phyloP scores from a whole-genome alignment of 2,888 invertebrate species.

The Plutella xylostella region DNA sequence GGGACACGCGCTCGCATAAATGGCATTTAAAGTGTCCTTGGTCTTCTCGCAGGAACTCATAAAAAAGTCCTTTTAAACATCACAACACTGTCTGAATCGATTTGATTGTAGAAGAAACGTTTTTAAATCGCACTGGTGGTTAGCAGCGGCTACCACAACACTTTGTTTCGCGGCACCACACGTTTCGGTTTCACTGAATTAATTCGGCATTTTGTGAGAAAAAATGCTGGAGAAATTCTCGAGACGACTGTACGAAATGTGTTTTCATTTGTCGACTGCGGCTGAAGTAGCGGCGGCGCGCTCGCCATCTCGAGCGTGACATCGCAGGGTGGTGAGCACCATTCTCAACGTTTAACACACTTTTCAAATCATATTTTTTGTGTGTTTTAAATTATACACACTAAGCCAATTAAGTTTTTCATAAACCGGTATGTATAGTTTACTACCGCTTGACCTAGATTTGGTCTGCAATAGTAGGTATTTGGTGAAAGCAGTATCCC shows the following conservation, averaged over 20 bases:
- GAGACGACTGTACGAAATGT: constrained; percentile 13
- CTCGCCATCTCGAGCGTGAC: constrained; percentile 46
- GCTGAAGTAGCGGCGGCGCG: constrained; percentile 1
- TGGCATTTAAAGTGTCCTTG: constrained; percentile 37
- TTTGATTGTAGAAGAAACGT: background rate
- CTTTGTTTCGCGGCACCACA: background rate
- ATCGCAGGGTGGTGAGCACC: constrained; percentile 43
- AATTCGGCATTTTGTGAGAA: background rate
- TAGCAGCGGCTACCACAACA: background rate
- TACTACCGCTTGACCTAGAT: too few species aligned
- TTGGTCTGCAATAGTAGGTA: too few species aligned
- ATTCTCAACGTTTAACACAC: constrained; percentile 39
- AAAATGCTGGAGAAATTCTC: constrained; percentile 6
- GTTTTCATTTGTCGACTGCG: constrained; percentile 9
- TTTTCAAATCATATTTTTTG: constrained; percentile 21
- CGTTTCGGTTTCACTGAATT: background rate
- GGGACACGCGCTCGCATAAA: constrained; percentile 36
- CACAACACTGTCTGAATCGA: background rate
- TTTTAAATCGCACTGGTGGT: too few species aligned
- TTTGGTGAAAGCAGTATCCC: too few species aligned
- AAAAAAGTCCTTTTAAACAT: background rate
- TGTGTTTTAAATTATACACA: background rate
- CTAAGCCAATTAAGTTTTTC: too few species aligned
- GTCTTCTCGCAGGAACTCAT: constrained; percentile 25
- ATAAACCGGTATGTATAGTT: too few species aligned